phyloP scores from a whole-genome alignment of 2,797 vertebrate genomes.

The Botia almorhae region DNA sequence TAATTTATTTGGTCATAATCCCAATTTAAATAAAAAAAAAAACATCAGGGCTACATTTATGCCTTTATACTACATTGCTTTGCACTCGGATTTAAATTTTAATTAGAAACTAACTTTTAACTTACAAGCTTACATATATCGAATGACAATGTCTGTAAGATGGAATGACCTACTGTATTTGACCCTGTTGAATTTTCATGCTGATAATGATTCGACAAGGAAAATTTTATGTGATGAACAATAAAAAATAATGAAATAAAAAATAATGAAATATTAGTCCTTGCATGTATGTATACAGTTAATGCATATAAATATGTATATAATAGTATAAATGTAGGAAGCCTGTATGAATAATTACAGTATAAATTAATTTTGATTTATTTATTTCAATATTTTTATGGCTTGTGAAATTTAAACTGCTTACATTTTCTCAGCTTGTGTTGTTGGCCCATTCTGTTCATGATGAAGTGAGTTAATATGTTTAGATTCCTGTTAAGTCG shows the following conservation, averaged over 20 bases:
- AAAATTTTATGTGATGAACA: not conserved
- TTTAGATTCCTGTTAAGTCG: not conserved
- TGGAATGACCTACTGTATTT: not conserved
- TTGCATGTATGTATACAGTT: too few species aligned
- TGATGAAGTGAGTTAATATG: not conserved
- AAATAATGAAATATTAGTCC: too few species aligned
- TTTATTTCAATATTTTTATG: too few species aligned
- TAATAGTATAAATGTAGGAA: too few species aligned
- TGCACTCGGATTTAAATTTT: too few species aligned
- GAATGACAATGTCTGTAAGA: not conserved
- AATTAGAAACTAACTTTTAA: not conserved
- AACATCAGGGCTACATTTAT: too few species aligned
- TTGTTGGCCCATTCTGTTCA: not conserved
- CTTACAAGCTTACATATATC: not conserved
- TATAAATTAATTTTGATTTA: too few species aligned
- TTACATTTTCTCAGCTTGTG: not conserved
- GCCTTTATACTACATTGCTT: too few species aligned
- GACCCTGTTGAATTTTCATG: not conserved
- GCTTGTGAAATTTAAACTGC: not conserved
- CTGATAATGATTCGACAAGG: not conserved
- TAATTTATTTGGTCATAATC: not conserved
- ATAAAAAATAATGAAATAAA: not conserved
- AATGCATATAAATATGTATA: too few species aligned
- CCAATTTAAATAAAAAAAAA: not conserved
- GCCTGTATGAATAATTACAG: too few species aligned